These are phyloP conservation scores for Episyrphus balteatus DNA, from an alignment of 1,140 invertebrate species.

Conservation along the genomic window DNA sequence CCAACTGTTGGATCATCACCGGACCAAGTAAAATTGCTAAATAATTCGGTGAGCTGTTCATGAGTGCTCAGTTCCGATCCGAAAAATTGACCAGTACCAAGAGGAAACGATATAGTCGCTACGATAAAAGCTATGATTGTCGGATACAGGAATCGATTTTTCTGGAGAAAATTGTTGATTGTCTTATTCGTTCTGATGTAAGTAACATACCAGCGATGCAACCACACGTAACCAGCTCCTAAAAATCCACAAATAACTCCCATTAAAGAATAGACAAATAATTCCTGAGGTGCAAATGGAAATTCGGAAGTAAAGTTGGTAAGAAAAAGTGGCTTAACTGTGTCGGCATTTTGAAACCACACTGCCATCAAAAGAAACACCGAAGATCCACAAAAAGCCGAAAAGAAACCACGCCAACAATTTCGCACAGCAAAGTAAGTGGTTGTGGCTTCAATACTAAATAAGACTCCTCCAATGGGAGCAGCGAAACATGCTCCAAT, in stretches of 20 bases:
- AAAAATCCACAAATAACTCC: conserved; percentile 83
- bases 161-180: conserved; percentile 87
- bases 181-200: conserved; percentile 90
- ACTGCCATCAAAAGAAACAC: conserved; percentile 88
- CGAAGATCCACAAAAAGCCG: conserved; percentile 92
- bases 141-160: conserved; percentile 90
- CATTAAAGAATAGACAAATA: conserved; percentile 89
- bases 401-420: conserved; percentile 98
- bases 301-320: conserved; percentile 93
- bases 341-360: conserved; percentile 90
- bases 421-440: conserved; percentile 98
- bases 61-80: conserved; percentile 78
- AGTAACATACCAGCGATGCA: conserved; percentile 86
- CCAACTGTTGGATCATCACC: conserved; percentile 65
- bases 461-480: conserved; percentile 92
- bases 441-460: conserved; percentile 98
- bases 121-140: conserved; percentile 72
- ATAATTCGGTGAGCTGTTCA: conserved; percentile 71
- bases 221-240: conserved; percentile 85
- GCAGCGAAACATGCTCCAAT: conserved; percentile 93
- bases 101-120: conserved; percentile 74
- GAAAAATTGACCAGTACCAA: conserved; percentile 77
- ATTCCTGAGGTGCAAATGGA: conserved; percentile 94
- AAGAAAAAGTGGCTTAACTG: conserved; percentile 88
- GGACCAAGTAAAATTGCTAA: conserved; percentile 95